Evolutionary conservation across 2,888 invertebrate genomes (phyloP).

Genomic region (Idaea aversata): DNA sequence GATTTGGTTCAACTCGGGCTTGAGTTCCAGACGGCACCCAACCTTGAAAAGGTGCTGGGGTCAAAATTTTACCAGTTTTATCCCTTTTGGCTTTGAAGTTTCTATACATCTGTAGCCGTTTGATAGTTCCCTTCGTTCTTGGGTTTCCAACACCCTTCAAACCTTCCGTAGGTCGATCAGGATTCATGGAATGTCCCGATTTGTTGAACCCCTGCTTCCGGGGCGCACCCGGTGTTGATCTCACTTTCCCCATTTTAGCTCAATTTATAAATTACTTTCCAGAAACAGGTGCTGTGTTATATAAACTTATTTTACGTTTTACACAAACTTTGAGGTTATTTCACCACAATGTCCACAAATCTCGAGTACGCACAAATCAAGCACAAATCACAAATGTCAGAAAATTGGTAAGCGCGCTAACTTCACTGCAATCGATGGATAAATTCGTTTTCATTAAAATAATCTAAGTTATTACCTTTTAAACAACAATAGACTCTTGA

Average conservation of each 20-base stretch:
- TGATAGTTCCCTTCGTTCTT: constrained; percentile 96
- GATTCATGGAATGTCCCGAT: constrained; percentile 96
- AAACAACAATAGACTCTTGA: neutral
- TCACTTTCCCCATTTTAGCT: constrained; percentile 86
- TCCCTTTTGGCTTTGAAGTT: constrained; percentile 98
- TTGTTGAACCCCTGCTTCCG: constrained; percentile 92
- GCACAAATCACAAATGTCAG: constrained; percentile 15
- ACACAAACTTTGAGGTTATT: constrained; percentile 10
- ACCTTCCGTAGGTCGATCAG: constrained; percentile 89
- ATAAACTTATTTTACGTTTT: constrained; percentile 3
- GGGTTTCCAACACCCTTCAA: constrained; percentile 92
- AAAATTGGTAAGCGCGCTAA: constrained; percentile 2
- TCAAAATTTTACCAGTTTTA: constrained; percentile 92
- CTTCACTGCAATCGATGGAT: constrained; percentile 8
- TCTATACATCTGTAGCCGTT: constrained; percentile 98
- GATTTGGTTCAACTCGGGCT: constrained; percentile 97
- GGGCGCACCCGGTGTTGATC: constrained; percentile 86
- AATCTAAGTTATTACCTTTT: neutral
- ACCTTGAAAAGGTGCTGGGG: constrained; percentile 97
- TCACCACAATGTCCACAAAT: constrained; percentile 4
- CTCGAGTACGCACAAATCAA: constrained; percentile 7
- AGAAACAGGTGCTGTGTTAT: constrained; percentile 30
- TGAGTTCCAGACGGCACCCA: constrained; percentile 92
- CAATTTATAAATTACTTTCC: constrained; percentile 16
- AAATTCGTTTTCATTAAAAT: neutral